Conservation (phyloP, 2,113 vertebrate genomes). For the Odocoileus hemionus region DNA sequence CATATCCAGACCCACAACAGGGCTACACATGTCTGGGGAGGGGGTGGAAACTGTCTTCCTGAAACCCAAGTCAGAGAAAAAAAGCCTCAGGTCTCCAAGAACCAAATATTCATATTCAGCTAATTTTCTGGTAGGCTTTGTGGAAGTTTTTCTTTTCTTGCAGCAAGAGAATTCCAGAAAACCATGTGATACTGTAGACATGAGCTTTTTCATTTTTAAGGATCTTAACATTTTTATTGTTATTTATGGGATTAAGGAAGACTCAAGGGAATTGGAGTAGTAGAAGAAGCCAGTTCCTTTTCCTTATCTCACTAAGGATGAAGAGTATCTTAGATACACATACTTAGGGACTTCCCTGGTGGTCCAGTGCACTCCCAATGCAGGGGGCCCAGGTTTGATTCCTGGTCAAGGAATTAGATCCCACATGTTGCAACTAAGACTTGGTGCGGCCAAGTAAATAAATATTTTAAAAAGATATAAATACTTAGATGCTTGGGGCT, state of each 20-base stretch:
- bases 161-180: background rate
- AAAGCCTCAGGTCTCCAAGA: background rate
- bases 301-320: background rate
- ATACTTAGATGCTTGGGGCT: background rate
- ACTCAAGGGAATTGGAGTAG: background rate
- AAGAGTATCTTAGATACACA: background rate
- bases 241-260: constrained; percentile 2
- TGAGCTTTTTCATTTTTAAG: background rate
- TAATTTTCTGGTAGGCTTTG: background rate
- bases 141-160: background rate
- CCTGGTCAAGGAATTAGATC: background rate
- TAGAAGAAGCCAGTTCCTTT: background rate
- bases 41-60: background rate
- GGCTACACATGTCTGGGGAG: background rate
- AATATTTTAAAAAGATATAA: background rate
- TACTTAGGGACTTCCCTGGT: background rate
- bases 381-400: background rate
- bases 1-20: background rate
- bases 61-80: background rate
- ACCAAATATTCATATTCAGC: background rate
- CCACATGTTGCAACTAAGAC: background rate
- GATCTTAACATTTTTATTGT: background rate
- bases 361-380: background rate
- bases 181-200: background rate
- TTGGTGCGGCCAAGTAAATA: background rate